Evolutionary conservation across 2,113 vertebrate genomes (phyloP).

Genomic region (Ciconia boyciana): DNA sequence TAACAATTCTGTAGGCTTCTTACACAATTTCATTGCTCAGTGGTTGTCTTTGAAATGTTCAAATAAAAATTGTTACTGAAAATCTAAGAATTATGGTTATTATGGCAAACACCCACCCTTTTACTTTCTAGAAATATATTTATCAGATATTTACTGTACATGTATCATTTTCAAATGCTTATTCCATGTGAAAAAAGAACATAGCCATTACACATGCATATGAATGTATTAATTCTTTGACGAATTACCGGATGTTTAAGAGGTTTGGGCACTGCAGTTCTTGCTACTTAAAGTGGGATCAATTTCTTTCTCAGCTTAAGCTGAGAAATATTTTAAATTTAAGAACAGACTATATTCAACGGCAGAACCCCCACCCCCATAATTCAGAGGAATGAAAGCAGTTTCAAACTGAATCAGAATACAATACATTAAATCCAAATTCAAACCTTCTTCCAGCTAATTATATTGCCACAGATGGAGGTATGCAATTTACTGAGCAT

Average conservation of each 20-base stretch:
- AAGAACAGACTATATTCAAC: background rate
- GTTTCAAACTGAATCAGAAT: constrained; percentile 16
- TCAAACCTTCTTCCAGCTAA: constrained; percentile 25
- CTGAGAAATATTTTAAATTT: background rate
- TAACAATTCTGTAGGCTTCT: background rate
- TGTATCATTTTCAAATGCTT: background rate
- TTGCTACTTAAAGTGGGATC: background rate
- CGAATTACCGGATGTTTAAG: background rate
- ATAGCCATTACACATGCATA: background rate
- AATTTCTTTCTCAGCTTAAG: background rate
- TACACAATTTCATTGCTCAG: background rate
- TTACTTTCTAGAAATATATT: background rate
- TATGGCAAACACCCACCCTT: background rate
- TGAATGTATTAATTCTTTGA: background rate
- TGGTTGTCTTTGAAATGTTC: background rate
- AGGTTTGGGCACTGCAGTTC: background rate
- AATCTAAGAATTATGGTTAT: background rate
- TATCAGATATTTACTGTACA: background rate
- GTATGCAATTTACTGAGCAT: constrained; percentile 61
- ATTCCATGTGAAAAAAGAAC: background rate
- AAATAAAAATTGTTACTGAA: background rate
- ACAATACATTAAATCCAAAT: constrained; percentile 4
- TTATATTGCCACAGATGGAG: constrained; percentile 51
- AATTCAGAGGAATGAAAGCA: constrained; percentile 6
- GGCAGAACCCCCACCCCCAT: background rate